Evolutionary conservation across 2,888 invertebrate species (phyloP).

Genomic region (Sturmia bella): DNA sequence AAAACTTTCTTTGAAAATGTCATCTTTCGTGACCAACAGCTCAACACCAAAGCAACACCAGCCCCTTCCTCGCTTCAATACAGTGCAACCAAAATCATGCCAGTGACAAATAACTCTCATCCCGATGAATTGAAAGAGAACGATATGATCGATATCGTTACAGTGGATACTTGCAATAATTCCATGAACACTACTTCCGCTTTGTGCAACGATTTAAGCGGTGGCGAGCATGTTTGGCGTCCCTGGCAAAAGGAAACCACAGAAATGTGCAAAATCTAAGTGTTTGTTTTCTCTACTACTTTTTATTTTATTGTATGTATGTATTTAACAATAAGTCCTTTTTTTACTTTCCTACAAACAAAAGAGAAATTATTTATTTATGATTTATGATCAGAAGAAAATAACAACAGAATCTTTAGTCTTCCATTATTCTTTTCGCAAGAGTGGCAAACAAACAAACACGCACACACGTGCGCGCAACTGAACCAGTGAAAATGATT

Average conservation of each 20-base stretch:
- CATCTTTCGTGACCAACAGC: slow-evolving; percentile 32
- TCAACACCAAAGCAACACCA: slow-evolving; percentile 35
- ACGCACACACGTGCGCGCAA: too few relatives aligned
- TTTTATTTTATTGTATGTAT: too few relatives aligned
- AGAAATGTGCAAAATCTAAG: slow-evolving; percentile 50
- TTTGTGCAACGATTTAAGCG: slow-evolving; percentile 76
- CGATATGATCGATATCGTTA: slow-evolving; percentile 76
- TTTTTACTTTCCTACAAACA: too few relatives aligned
- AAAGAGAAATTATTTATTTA: too few relatives aligned
- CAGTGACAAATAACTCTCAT: slow-evolving; percentile 69
- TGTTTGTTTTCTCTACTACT: neutral
- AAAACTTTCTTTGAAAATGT: slow-evolving; percentile 53
- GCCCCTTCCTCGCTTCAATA: slow-evolving; percentile 22
- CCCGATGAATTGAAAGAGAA: slow-evolving; percentile 73
- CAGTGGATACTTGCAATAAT: slow-evolving; percentile 73
- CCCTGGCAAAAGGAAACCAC: slow-evolving; percentile 75
- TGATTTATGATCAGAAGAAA: neutral
- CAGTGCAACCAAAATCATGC: slow-evolving; percentile 62
- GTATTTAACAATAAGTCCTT: too few relatives aligned
- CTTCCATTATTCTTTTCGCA: slow-evolving; percentile 61
- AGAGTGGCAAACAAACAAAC: slow-evolving; percentile 3
- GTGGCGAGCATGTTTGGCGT: slow-evolving; percentile 77
- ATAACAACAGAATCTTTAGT: slow-evolving; percentile 70
- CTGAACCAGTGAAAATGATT: slow-evolving; percentile 19
- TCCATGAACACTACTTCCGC: slow-evolving; percentile 76